phyloP scores from a whole-genome alignment of 2,113 vertebrate genomes.

The Daubentonia madagascariensis region DNA sequence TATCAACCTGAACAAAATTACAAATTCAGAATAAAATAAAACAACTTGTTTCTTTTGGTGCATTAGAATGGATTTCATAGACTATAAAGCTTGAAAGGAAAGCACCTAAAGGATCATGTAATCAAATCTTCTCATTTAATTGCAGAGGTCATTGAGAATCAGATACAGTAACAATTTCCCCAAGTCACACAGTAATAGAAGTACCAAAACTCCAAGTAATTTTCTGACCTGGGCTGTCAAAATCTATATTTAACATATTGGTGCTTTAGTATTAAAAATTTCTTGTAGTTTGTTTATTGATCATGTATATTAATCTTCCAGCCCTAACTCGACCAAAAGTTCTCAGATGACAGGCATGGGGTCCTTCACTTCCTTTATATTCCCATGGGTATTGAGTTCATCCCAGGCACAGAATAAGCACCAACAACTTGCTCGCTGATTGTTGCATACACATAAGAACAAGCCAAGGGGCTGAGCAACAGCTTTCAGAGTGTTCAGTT shows the following conservation, averaged over 20 bases:
- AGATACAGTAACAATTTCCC: not conserved
- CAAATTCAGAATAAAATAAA: not conserved
- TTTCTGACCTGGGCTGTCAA: not conserved
- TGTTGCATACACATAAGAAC: not conserved
- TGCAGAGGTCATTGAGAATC: not conserved
- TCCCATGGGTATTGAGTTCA: not conserved
- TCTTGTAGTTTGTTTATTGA: not conserved
- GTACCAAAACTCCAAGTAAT: not conserved
- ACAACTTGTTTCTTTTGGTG: not conserved
- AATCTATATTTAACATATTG: not conserved
- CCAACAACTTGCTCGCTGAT: not conserved
- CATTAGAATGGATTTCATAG: not conserved
- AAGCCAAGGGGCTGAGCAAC: not conserved
- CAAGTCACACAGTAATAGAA: not conserved
- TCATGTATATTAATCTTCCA: not conserved
- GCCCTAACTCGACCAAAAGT: not conserved
- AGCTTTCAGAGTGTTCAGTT: not conserved
- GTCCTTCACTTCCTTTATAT: not conserved
- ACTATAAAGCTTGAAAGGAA: not conserved
- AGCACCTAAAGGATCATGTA: not conserved
- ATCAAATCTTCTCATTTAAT: not conserved
- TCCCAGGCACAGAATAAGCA: not conserved
- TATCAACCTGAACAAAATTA: not conserved
- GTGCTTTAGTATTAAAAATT: not conserved
- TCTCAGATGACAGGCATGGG: not conserved